phyloP scores from a whole-genome alignment of 2,113 vertebrate species.

The Crotophaga sulcirostris region DNA sequence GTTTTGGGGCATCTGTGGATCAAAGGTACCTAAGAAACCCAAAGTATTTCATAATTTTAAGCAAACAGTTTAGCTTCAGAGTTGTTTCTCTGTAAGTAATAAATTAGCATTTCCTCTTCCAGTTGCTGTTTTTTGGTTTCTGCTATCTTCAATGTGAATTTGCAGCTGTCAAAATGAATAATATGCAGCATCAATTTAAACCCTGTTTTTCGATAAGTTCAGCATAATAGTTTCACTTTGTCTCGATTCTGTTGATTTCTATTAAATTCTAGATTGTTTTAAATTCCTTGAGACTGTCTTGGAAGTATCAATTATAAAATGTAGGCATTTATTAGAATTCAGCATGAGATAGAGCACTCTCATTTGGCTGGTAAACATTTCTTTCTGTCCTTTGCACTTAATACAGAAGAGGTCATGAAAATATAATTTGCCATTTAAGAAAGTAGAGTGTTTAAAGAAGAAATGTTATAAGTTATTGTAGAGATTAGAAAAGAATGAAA shows the following conservation, averaged over 20 bases:
- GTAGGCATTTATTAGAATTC: slow-evolving; percentile 74
- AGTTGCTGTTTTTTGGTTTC: slow-evolving; percentile 61
- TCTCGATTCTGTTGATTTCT: slow-evolving; percentile 81
- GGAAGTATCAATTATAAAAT: slow-evolving; percentile 75
- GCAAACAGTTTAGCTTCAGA: slow-evolving; percentile 66
- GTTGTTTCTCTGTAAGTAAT: slow-evolving; percentile 73
- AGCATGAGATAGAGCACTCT: slow-evolving; percentile 57
- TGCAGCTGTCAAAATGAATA: slow-evolving; percentile 84
- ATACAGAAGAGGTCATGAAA: slow-evolving; percentile 26
- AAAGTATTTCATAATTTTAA: slow-evolving; percentile 66
- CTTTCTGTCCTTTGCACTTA: slow-evolving; percentile 17
- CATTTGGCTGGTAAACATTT: slow-evolving; percentile 23
- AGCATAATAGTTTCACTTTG: slow-evolving; percentile 76
- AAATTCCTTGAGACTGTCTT: slow-evolving; percentile 76
- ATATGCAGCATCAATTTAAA: slow-evolving; percentile 80
- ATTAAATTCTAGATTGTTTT: slow-evolving; percentile 78
- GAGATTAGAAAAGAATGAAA: not conserved
- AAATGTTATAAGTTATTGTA: slow-evolving; percentile 7
- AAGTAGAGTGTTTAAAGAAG: slow-evolving; percentile 20
- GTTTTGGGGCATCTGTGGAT: not conserved
- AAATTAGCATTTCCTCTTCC: slow-evolving; percentile 75
- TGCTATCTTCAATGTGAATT: slow-evolving; percentile 79
- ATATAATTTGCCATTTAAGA: slow-evolving; percentile 22
- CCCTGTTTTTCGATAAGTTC: slow-evolving; percentile 74
- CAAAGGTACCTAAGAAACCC: slow-evolving; percentile 50